Conservation (phyloP, 92 coral and sea anemone species). For the Actinernus sp. region DNA sequence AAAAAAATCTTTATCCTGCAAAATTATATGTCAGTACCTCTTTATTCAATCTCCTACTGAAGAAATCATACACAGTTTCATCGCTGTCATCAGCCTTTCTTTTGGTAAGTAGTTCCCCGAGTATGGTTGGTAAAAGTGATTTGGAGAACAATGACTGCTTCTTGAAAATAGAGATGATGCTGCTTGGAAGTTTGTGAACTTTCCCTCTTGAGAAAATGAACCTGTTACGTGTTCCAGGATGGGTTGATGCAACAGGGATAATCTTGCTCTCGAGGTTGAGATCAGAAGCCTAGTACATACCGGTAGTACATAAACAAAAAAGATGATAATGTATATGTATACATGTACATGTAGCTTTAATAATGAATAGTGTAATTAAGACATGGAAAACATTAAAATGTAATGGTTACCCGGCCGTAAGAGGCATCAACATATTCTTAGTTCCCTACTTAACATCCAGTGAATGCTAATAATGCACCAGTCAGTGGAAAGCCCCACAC, state of each 20-base stretch:
- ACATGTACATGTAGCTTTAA: background rate
- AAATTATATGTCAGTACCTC: conserved; percentile 94
- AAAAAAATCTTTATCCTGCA: too few relatives aligned
- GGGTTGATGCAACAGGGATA: conserved; percentile 74
- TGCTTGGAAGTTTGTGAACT: conserved; percentile 88
- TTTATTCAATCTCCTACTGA: conserved; percentile 77
- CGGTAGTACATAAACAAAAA: background rate
- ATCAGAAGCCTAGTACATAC: conserved; percentile 54
- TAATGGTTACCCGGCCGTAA: too few relatives aligned
- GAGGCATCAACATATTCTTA: too few relatives aligned
- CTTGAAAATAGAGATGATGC: conserved; percentile 70
- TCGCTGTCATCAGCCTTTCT: conserved; percentile 62
- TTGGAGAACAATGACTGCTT: conserved; percentile 82
- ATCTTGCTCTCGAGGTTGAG: conserved; percentile 75
- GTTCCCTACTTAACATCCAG: too few relatives aligned
- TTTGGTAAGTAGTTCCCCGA: conserved; percentile 82
- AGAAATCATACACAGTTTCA: conserved; percentile 86
- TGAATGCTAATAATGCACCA: too few relatives aligned
- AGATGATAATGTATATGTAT: background rate
- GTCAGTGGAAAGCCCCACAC: too few relatives aligned
- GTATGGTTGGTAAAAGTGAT: conserved; percentile 66
- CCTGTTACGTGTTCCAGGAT: conserved; percentile 88
- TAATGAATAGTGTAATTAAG: too few relatives aligned
- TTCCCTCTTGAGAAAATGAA: conserved; percentile 79
- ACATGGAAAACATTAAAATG: too few relatives aligned